Conservation (phyloP, 1,140 invertebrate genomes). For the Heliconius nattereri region DNA sequence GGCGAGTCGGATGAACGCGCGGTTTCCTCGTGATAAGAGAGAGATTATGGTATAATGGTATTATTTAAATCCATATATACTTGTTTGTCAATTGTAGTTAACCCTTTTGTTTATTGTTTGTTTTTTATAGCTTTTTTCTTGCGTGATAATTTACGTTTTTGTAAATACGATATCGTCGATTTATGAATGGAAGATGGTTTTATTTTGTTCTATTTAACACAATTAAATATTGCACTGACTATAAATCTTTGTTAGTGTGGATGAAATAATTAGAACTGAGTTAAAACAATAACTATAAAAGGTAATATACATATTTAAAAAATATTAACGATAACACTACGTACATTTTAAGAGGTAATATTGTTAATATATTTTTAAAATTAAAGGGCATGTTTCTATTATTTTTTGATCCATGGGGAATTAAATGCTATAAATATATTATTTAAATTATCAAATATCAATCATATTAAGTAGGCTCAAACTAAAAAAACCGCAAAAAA, state of each 20-base stretch:
- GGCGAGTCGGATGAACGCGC: constrained; percentile 53
- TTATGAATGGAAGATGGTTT: constrained; percentile 7
- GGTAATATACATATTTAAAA: too few species aligned
- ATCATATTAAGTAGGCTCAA: neutral
- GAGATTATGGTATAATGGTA: constrained; percentile 30
- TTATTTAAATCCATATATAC: neutral
- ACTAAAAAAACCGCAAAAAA: neutral
- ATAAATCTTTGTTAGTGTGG: neutral
- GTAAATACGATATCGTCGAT: neutral
- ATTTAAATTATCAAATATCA: neutral
- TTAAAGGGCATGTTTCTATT: too few species aligned
- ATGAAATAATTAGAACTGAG: neutral
- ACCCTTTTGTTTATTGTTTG: neutral
- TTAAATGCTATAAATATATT: neutral
- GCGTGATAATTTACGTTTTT: neutral
- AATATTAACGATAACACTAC: too few species aligned
- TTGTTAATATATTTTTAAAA: too few species aligned
- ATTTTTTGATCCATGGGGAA: too few species aligned
- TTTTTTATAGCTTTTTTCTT: neutral
- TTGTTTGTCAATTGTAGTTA: neutral
- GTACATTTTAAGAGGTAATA: too few species aligned
- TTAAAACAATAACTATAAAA: too few species aligned
- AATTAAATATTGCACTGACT: neutral
- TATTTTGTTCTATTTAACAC: neutral
- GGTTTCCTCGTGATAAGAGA: constrained; percentile 49